These are phyloP conservation scores for Mastigias papua DNA, from an alignment of 30 jellyfish, hydroid and myxozoan species.

Conservation along the genomic window DNA sequence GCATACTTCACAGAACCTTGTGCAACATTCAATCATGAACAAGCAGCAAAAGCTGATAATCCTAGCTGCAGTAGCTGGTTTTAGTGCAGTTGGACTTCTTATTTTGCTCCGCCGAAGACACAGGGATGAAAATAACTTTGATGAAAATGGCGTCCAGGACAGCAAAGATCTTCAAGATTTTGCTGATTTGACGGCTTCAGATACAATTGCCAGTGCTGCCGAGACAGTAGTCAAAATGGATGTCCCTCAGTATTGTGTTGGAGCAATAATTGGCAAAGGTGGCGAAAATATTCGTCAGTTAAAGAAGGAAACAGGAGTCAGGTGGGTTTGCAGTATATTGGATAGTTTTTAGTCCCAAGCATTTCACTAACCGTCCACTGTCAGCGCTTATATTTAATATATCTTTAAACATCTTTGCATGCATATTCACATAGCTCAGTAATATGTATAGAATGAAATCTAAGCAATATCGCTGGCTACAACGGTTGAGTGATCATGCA, in stretches of 20 bases:
- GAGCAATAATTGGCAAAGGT: slow-evolving; percentile 86
- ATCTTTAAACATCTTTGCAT: too few relatives aligned
- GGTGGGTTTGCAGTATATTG: slow-evolving; percentile 52
- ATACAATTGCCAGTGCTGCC: slow-evolving; percentile 72
- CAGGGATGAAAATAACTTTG: slow-evolving; percentile 39
- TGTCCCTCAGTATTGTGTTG: slow-evolving; percentile 87
- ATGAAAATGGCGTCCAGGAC: background rate
- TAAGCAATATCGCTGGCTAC: too few relatives aligned
- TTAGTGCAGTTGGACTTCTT: slow-evolving; percentile 73
- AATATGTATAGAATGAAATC: too few relatives aligned
- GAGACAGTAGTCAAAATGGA: slow-evolving; percentile 51
- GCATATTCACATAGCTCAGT: too few relatives aligned
- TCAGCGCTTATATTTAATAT: too few relatives aligned
- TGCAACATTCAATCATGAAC: slow-evolving; percentile 32
- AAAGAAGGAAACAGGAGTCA: slow-evolving; percentile 80
- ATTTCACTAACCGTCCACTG: too few relatives aligned
- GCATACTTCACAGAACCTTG: background rate
- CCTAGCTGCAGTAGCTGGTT: slow-evolving; percentile 80
- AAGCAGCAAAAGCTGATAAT: slow-evolving; percentile 69
- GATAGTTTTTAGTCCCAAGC: too few relatives aligned
- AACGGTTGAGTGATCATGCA: too few relatives aligned
- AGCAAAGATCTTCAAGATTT: slow-evolving; percentile 19
- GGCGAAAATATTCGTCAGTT: slow-evolving; percentile 80
- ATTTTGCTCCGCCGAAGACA: slow-evolving; percentile 41
- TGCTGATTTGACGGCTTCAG: slow-evolving; percentile 75